Evolutionary conservation across 2,888 invertebrate genomes (phyloP).

Genomic region (Sicus ferrugineus): DNA sequence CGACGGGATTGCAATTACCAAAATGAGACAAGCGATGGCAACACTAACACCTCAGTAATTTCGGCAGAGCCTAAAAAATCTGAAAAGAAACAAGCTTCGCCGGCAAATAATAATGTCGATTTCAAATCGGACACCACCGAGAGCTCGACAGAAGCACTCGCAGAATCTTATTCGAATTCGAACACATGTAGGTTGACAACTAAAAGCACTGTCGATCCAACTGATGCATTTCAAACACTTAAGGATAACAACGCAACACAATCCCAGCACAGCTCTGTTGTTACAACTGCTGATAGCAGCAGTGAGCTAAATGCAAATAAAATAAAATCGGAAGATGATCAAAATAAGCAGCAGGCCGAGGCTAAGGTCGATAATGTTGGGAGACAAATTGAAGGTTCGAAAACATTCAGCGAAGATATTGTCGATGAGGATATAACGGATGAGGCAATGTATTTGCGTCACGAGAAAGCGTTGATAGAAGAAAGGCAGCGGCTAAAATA

Average conservation of each 20-base stretch:
- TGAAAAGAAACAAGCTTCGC: constrained; percentile 1
- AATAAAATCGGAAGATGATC: constrained; percentile 33
- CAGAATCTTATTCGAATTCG: constrained; percentile 15
- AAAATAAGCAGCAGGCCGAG: background rate
- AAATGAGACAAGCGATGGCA: constrained; percentile 10
- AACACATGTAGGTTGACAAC: constrained; percentile 30
- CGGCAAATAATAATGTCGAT: background rate
- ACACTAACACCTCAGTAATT: background rate
- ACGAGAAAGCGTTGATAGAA: constrained; percentile 71
- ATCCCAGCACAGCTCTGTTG: background rate
- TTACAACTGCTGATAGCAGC: background rate
- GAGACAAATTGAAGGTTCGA: constrained; percentile 1
- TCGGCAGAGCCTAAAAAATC: constrained; percentile 1
- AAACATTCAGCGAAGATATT: constrained; percentile 32
- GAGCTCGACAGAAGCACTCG: constrained; percentile 2
- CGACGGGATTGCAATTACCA: background rate
- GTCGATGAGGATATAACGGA: constrained; percentile 88
- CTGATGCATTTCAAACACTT: constrained; percentile 26
- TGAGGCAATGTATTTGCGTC: constrained; percentile 74
- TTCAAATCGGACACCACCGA: background rate
- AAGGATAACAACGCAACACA: constrained; percentile 29
- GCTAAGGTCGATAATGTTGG: background rate
- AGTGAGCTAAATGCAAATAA: constrained; percentile 39
- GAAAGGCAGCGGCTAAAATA: constrained; percentile 76
- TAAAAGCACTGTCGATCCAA: constrained; percentile 29